Base-by-base conservation (phyloP, 1,140 invertebrate genomes). In the Drosophila bocki region DNA sequence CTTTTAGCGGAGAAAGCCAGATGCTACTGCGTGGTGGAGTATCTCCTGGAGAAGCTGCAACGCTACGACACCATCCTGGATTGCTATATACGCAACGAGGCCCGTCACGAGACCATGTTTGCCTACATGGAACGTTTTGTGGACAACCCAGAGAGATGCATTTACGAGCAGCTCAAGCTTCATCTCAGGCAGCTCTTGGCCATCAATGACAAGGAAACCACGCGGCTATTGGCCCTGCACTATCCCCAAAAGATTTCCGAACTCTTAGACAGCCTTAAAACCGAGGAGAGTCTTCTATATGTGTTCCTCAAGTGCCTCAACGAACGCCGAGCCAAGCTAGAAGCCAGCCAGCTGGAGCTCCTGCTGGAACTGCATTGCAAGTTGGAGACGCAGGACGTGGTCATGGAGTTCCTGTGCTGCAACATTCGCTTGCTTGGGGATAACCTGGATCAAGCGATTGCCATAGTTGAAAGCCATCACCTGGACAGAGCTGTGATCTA, bases 41-140 rank as follows among this genome's bases (percentile, higher is more conserved):
- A 93, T 71, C 72, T 94, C 1, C 91, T 94, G 35, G 94, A 94
- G 91, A 78, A 87, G 51, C 68, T 92, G 45, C 76, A 91, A 9
- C 87, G 93, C 17, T 94, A 93, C 53, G 82, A 92, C n/a, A 91
- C 91, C 35, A 94, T 94, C 48, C 59, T 94, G 19, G 77, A 91
- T 7, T 94, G 93, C 72, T 94, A 94, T 62, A 77, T 94, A 3
- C 81, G 91, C 7, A 94, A 95, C 91, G 91, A 93, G 6, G 93
- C 94, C 15, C 94, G 97, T 62, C 94, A 96, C 68, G 94, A 94
- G 22, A 94, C 95, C n/a, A 93, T 97, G 56, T 97, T 97, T 80
- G 96, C 95, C 42, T 97, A 97, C 80, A 94, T 97, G 37, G 94
- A 96, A 39, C 93, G 95, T n/a, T 95, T 96, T 93, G 94, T 96